A percentile compares a stretch with the other conserved stretches of the same genome.
Conservation (phyloP, 2,797 vertebrate genomes). For the Paramormyrops hopkinsi region DNA sequence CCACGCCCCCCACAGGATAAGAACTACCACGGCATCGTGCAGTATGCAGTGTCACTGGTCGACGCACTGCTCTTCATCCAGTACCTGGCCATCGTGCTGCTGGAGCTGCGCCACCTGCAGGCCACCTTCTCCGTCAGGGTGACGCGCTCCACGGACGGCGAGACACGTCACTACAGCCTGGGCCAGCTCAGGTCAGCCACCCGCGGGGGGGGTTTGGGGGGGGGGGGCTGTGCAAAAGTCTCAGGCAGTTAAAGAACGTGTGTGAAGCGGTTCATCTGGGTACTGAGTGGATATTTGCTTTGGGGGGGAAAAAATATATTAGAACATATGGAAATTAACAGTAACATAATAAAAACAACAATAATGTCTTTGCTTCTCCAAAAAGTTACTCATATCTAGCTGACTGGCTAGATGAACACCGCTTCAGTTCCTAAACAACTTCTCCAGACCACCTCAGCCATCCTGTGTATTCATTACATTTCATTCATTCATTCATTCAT, state of each 20-base stretch:
- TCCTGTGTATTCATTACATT: no score
- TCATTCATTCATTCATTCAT: no score
- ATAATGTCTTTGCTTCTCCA: no score
- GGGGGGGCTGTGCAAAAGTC: background rate
- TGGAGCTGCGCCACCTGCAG: conserved; percentile 89
- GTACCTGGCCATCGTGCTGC: conserved; percentile 87
- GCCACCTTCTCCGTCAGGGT: conserved; percentile 78
- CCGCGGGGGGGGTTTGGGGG: no score
- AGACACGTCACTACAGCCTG: conserved; percentile 82
- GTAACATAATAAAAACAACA: no score
- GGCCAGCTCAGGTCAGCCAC: conserved; percentile 77
- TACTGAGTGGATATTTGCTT: background rate
- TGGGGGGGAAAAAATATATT: background rate
- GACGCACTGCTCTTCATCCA: conserved; percentile 95
- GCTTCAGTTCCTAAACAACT: background rate
- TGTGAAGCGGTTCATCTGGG: background rate
- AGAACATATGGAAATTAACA: background rate
- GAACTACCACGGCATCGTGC: conserved; percentile 89
- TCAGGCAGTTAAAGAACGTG: background rate
- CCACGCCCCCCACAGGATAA: conserved; percentile 64
- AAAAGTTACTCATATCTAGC: no score
- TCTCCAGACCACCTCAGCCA: no score
- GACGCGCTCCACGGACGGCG: conserved; percentile 81
- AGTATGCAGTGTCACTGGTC: conserved; percentile 89
- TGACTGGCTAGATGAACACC: no score